Conservation (phyloP, 2,113 vertebrate genomes). For the Lichenostomus cassidix region DNA sequence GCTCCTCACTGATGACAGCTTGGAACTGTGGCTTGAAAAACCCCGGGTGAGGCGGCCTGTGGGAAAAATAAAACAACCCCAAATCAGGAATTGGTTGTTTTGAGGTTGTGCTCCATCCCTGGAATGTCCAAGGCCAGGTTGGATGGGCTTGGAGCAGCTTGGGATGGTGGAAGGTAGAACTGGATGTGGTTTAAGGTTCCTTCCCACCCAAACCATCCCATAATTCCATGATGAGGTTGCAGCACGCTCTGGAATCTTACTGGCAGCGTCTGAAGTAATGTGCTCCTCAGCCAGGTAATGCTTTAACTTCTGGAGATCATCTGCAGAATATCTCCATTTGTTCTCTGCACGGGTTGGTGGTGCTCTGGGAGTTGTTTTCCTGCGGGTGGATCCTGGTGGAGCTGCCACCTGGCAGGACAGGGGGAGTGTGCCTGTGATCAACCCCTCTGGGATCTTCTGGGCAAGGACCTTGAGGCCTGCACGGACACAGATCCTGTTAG, state of each 20-base stretch:
- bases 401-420: slow-evolving; percentile 69
- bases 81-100: rapidly evolving
- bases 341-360: slow-evolving; percentile 64
- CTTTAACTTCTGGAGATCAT: slow-evolving; percentile 85
- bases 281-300: slow-evolving; percentile 82
- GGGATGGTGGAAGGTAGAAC: neutral
- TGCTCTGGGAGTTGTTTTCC: slow-evolving; percentile 15
- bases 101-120: neutral
- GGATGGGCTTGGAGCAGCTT: neutral
- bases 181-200: neutral
- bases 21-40: slow-evolving; percentile 72
- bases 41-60: slow-evolving; percentile 80
- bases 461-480: slow-evolving; percentile 90
- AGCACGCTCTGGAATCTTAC: slow-evolving; percentile 71
- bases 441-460: slow-evolving; percentile 89
- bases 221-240: neutral
- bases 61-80: neutral
- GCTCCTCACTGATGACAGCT: slow-evolving; percentile 53
- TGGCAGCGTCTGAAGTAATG: slow-evolving; percentile 72
- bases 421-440: slow-evolving; percentile 85
- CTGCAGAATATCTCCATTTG: slow-evolving; percentile 85
- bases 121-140: neutral
- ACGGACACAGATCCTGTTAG: neutral
- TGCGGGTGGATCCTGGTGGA: slow-evolving; percentile 53
- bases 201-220: neutral